Conservation (phyloP, 1,140 invertebrate genomes). For the Agrypnia vestita region DNA sequence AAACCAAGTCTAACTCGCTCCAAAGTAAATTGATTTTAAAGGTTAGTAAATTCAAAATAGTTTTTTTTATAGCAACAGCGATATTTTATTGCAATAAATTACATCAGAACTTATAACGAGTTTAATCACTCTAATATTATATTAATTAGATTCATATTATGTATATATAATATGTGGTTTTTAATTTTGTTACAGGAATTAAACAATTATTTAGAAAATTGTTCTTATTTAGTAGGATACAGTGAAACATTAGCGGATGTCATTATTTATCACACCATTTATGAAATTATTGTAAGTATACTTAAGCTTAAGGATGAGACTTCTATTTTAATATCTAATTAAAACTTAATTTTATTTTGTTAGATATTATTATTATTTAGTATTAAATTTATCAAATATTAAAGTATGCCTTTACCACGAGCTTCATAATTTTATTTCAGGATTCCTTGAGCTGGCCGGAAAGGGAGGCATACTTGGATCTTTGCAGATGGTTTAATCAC, state of each 20-base stretch:
- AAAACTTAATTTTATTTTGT: too few species aligned
- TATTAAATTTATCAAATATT: too few species aligned
- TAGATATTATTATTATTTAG: too few species aligned
- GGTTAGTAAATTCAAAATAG: constrained; percentile 57
- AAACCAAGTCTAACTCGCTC: constrained; percentile 55
- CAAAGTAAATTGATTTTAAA: constrained; percentile 66
- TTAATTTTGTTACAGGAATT: constrained; percentile 51
- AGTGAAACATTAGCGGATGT: constrained; percentile 52
- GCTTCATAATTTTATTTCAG: constrained; percentile 63
- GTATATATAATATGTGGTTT: neutral
- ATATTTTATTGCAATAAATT: too few species aligned
- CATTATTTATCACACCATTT: constrained; percentile 53
- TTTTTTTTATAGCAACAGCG: too few species aligned
- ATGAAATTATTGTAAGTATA: constrained; percentile 56
- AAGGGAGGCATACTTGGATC: constrained; percentile 76
- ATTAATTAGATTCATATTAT: too few species aligned
- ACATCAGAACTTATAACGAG: too few species aligned
- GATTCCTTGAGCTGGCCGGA: constrained; percentile 72
- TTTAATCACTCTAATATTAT: too few species aligned
- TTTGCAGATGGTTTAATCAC: constrained; percentile 81
- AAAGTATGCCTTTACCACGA: too few species aligned
- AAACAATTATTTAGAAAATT: constrained; percentile 54
- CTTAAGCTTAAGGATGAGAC: too few species aligned
- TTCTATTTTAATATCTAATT: too few species aligned
- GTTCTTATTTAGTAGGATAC: constrained; percentile 56